phyloP scores from a whole-genome alignment of 1,140 invertebrate genomes.

The Paraescarpia echinospica region DNA sequence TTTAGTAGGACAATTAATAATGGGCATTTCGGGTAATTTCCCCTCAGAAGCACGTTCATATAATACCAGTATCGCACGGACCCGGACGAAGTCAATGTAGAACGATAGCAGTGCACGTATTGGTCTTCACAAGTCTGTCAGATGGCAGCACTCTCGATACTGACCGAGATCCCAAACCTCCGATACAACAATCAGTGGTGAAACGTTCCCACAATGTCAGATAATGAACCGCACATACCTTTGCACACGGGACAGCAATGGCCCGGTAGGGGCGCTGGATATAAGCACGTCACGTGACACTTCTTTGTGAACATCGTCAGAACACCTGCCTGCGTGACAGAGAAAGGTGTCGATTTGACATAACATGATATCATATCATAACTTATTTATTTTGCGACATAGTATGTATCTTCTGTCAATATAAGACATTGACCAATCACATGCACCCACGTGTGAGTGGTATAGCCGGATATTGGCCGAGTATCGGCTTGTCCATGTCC shows the following conservation, averaged over 20 bases:
- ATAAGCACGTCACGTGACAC: slow-evolving; percentile 76
- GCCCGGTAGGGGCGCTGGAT: slow-evolving; percentile 35
- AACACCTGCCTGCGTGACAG: slow-evolving; percentile 67
- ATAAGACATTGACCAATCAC: slow-evolving; percentile 31
- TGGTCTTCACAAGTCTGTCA: background rate
- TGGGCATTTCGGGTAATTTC: too few species aligned
- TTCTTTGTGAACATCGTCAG: slow-evolving; percentile 75
- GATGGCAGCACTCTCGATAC: background rate
- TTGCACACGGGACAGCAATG: slow-evolving; percentile 43
- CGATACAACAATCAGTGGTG: background rate
- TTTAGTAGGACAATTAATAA: background rate
- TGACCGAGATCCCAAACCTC: background rate
- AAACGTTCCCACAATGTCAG: background rate
- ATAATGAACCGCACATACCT: slow-evolving; percentile 31
- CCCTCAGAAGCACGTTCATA: background rate
- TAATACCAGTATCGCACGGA: too few species aligned
- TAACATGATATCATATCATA: slow-evolving; percentile 26
- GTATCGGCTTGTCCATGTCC: background rate
- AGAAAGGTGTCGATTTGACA: slow-evolving; percentile 31
- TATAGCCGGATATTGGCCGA: background rate
- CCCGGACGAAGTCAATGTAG: too few species aligned
- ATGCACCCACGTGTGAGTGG: slow-evolving; percentile 37
- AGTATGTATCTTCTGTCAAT: too few species aligned
- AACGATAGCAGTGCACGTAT: too few species aligned
- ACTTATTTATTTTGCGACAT: background rate